Evolutionary conservation across 2,888 invertebrate species (phyloP).

Genomic region (Drepanosiphum platanoidis): DNA sequence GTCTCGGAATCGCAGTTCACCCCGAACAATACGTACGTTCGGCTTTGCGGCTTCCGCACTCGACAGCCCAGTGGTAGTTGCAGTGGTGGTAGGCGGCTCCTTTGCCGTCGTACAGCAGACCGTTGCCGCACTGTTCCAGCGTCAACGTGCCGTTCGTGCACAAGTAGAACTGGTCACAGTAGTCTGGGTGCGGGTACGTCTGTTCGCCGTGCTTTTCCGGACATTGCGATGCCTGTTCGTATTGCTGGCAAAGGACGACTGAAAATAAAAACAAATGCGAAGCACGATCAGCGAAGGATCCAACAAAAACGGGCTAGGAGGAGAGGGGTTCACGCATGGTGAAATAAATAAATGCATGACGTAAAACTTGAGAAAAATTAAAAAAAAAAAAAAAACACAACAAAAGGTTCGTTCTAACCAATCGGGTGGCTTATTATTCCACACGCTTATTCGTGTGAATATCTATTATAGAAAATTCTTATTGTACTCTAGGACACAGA

Average conservation of each 20-base stretch:
- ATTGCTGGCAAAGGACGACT: slow-evolving; percentile 58
- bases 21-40: slow-evolving; percentile 75
- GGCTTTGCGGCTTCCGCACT: slow-evolving; percentile 83
- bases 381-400: too few species aligned
- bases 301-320: too few species aligned
- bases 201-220: slow-evolving; percentile 83
- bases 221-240: slow-evolving; percentile 75
- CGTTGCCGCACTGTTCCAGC: slow-evolving; percentile 91
- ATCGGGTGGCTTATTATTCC: too few species aligned
- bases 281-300: too few species aligned
- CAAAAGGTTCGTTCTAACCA: too few species aligned
- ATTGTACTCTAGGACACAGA: too few species aligned
- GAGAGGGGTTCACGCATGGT: too few species aligned
- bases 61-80: slow-evolving; percentile 92
- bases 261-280: neutral
- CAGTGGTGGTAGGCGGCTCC: slow-evolving; percentile 91
- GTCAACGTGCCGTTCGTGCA: slow-evolving; percentile 91
- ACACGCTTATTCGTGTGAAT: too few species aligned
- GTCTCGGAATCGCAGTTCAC: too few species aligned
- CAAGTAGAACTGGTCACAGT: slow-evolving; percentile 88
- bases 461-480: too few species aligned
- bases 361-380: too few species aligned
- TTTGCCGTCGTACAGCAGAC: slow-evolving; percentile 89
- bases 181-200: slow-evolving; percentile 87
- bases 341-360: too few species aligned